phyloP scores from a whole-genome alignment of 2,888 invertebrate genomes.

The Agriopis marginaria region DNA sequence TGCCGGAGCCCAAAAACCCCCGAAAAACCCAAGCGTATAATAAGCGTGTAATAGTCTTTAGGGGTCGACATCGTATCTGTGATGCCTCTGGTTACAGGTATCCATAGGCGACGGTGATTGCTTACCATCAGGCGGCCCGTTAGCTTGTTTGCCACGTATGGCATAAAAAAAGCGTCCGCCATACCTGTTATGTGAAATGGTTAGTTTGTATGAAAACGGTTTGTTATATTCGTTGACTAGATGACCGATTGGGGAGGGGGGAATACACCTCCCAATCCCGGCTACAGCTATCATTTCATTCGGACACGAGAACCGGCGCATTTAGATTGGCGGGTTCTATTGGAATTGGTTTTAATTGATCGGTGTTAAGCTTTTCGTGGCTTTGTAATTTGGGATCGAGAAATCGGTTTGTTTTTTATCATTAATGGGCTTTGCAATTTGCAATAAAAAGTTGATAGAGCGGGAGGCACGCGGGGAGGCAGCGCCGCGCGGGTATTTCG shows the following conservation, averaged over 20 bases:
- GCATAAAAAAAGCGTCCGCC: too few relatives aligned
- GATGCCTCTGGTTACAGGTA: too few relatives aligned
- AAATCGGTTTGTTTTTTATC: conserved; percentile 69
- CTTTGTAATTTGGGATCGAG: conserved; percentile 56
- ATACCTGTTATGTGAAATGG: too few relatives aligned
- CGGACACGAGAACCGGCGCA: conserved; percentile 18
- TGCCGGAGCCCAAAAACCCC: neutral
- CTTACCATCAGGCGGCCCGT: too few relatives aligned
- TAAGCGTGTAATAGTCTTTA: too few relatives aligned
- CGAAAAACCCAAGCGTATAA: neutral
- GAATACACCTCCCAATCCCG: neutral
- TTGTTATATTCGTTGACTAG: too few relatives aligned
- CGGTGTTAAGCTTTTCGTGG: conserved; percentile 48
- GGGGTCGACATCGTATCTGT: too few relatives aligned
- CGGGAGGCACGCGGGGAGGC: conserved; percentile 41
- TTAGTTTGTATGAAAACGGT: too few relatives aligned
- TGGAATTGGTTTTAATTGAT: conserved; percentile 51
- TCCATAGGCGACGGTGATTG: too few relatives aligned
- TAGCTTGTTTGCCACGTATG: too few relatives aligned
- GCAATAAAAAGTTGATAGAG: conserved; percentile 72
- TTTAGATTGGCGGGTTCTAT: conserved; percentile 44
- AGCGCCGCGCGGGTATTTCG: conserved; percentile 71
- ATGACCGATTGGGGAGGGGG: neutral
- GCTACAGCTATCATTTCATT: neutral
- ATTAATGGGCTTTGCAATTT: conserved; percentile 77